These are phyloP conservation scores for Pseudopodoces humilis DNA, from an alignment of 2,113 vertebrate genomes.

Conservation along the genomic window DNA sequence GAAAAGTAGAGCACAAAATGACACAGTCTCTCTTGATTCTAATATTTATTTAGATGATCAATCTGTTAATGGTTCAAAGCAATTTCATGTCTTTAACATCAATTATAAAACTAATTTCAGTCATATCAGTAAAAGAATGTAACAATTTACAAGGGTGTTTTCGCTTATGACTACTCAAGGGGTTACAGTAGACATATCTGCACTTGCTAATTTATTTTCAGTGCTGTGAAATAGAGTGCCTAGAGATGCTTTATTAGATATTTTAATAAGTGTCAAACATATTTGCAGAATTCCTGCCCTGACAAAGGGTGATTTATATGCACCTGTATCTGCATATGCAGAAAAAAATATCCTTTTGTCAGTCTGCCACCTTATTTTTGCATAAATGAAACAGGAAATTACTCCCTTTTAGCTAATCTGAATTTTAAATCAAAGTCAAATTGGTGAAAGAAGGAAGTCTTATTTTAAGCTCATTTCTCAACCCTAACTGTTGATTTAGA, in stretches of 20 bases:
- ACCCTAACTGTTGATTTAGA: not conserved
- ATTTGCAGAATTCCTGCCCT: not conserved
- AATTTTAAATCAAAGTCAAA: slow-evolving; percentile 1
- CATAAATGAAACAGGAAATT: not conserved
- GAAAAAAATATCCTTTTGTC: not conserved
- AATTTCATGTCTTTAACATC: slow-evolving; percentile 7
- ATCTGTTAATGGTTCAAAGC: slow-evolving; percentile 9
- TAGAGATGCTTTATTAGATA: slow-evolving; percentile 47
- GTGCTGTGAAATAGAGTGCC: not conserved
- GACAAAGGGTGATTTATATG: slow-evolving; percentile 22
- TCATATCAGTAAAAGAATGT: slow-evolving; percentile 23
- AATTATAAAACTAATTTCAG: slow-evolving; percentile 51
- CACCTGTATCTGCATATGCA: not conserved
- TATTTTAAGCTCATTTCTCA: not conserved
- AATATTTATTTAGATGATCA: slow-evolving; percentile 36
- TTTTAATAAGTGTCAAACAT: slow-evolving; percentile 5
- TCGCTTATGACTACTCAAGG: not conserved
- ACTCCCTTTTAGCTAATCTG: not conserved
- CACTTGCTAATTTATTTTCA: slow-evolving; percentile 40
- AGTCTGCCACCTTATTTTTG: not conserved
- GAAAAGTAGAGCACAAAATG: not conserved
- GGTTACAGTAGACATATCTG: not conserved
- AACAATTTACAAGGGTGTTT: slow-evolving; percentile 26
- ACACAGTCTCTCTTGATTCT: not conserved
- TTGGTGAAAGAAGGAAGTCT: not conserved